These are phyloP conservation scores for Apogon talboti DNA, from an alignment of 2,797 vertebrate genomes.

Conservation along the genomic window DNA sequence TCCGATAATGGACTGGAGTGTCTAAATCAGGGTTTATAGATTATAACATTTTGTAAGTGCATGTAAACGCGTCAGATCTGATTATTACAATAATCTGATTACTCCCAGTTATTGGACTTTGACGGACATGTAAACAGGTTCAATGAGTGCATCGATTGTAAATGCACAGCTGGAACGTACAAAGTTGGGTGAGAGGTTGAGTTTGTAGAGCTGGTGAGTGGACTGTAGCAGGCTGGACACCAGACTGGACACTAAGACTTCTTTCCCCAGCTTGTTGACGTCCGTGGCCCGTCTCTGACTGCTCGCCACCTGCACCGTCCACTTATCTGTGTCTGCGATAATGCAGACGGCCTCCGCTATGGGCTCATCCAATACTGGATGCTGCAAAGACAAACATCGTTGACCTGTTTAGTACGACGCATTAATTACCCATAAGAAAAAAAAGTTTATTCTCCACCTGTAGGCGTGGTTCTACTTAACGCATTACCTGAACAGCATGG, in stretches of 20 bases:
- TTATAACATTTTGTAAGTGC: too few species aligned
- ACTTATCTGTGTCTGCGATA: conserved; percentile 96
- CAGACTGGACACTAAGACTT: conserved; percentile 96
- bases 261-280: conserved; percentile 93
- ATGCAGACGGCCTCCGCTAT: conserved; percentile 99
- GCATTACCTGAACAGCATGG: conserved; percentile 94
- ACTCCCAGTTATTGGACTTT: too few species aligned
- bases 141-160: too few species aligned
- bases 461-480: neutral
- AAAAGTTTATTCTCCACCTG: too few species aligned
- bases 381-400: conserved; percentile 76
- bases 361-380: conserved; percentile 97
- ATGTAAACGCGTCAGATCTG: too few species aligned
- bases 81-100: neutral
- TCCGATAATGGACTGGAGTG: too few species aligned
- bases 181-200: conserved; percentile 97
- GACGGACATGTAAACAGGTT: too few species aligned
- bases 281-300: conserved; percentile 94
- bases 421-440: neutral
- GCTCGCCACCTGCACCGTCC: conserved; percentile 97
- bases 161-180: conserved; percentile 80
- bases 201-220: conserved; percentile 97
- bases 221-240: conserved; percentile 95
- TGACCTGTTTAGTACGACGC: neutral
- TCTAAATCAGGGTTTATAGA: too few species aligned